phyloP scores from a whole-genome alignment of 2,797 vertebrate species.

The Coracias cyanogaster region DNA sequence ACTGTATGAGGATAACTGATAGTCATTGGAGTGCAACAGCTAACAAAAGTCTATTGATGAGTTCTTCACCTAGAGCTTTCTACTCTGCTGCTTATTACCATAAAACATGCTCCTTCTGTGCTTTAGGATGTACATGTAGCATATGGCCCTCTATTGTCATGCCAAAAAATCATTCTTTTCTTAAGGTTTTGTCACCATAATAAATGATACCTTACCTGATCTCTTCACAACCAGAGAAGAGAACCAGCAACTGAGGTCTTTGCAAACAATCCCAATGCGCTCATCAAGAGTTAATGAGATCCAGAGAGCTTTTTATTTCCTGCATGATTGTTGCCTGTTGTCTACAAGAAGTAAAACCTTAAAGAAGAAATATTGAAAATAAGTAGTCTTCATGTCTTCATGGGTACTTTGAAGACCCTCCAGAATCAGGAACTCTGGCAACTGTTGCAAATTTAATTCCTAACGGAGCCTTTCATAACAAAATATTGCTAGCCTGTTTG shows the following conservation, averaged over 20 bases:
- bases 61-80: not conserved
- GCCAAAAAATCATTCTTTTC: not conserved
- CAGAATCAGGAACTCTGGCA: not conserved
- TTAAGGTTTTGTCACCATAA: not conserved
- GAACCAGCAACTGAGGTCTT: not conserved
- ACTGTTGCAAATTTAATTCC: not conserved
- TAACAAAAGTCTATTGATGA: not conserved
- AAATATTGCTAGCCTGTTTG: not conserved
- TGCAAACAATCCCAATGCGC: not conserved
- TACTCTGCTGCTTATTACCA: not conserved
- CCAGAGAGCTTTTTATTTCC: not conserved
- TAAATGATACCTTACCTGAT: not conserved
- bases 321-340: not conserved
- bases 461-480: not conserved
- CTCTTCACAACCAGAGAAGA: not conserved
- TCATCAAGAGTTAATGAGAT: not conserved
- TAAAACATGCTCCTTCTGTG: not conserved
- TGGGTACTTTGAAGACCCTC: not conserved
- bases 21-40: not conserved
- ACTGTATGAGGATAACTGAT: not conserved
- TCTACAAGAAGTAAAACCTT: not conserved
- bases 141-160: not conserved
- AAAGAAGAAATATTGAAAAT: not conserved
- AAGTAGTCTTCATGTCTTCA: not conserved
- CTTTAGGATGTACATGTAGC: not conserved